These are phyloP conservation scores for Bos indicus DNA, from an alignment of 2,113 vertebrate species.

Conservation along the genomic window DNA sequence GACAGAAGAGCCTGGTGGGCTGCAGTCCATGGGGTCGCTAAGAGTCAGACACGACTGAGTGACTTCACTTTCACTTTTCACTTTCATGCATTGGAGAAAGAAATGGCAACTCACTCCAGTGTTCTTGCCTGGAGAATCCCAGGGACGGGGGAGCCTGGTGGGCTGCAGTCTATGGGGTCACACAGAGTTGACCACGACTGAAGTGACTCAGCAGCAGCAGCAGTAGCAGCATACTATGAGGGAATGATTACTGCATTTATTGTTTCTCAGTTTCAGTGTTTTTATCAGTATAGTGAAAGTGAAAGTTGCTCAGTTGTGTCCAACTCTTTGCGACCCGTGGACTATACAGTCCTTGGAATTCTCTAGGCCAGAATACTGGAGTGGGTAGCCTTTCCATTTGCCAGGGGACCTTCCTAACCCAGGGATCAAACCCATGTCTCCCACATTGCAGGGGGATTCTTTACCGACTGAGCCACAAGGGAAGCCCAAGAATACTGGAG, in stretches of 20 bases:
- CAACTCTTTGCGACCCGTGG: not conserved
- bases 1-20: no score
- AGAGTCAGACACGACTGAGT: no score
- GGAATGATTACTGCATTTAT: not conserved
- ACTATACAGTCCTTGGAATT: not conserved
- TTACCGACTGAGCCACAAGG: not conserved
- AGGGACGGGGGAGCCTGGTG: no score
- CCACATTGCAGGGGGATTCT: accelerated
- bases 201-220: no score
- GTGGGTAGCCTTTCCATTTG: not conserved
- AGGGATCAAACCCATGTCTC: not conserved
- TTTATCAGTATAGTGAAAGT: not conserved
- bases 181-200: no score
- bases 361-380: not conserved
- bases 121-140: no score
- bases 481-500: not conserved
- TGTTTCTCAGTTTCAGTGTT: not conserved
- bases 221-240: not conserved
- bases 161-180: no score
- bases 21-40: no score
- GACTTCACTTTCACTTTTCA: no score
- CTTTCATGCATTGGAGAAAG: no score
- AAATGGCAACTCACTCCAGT: no score
- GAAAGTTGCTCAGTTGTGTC: accelerated
- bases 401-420: not conserved